phyloP scores from a whole-genome alignment of 2,797 vertebrate species.

The Lutjanus campechanus region DNA sequence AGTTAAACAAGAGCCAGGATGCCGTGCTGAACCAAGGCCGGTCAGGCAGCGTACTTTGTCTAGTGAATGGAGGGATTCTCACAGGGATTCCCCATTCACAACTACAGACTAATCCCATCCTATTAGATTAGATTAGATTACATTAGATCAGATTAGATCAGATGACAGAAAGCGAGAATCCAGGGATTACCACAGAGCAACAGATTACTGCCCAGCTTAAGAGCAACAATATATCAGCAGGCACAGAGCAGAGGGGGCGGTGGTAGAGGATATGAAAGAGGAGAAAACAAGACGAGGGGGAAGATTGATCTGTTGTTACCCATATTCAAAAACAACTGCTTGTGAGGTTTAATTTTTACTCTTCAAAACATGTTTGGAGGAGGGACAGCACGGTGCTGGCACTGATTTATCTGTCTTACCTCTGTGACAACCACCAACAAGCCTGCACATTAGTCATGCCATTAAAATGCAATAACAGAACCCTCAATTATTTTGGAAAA shows the following conservation, averaged over 20 bases:
- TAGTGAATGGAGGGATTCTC: constrained; percentile 55
- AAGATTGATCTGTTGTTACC: constrained; percentile 40
- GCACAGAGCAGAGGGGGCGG: constrained; percentile 26
- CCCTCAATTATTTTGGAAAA: constrained; percentile 62
- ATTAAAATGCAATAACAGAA: constrained; percentile 66
- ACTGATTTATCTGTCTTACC: constrained; percentile 44
- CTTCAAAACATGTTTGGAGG: constrained; percentile 39
- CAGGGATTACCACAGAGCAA: constrained; percentile 80
- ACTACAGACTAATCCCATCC: constrained; percentile 80
- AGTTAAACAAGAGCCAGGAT: constrained; percentile 21
- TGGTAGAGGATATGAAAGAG: constrained; percentile 7
- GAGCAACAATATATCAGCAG: constrained; percentile 55
- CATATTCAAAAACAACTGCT: constrained; percentile 24
- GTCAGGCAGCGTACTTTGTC: constrained; percentile 34
- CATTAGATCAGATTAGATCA: constrained; percentile 77
- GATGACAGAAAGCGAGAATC: constrained; percentile 75
- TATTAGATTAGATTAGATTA: constrained; percentile 76
- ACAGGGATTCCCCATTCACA: constrained; percentile 61
- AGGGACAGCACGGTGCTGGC: constrained; percentile 18
- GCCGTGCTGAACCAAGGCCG: constrained; percentile 32
- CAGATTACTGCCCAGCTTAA: constrained; percentile 75
- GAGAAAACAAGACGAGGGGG: constrained; percentile 6
- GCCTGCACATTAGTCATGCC: constrained; percentile 59
- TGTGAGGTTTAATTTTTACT: constrained; percentile 26
- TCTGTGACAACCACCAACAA: constrained; percentile 49